Percentiles rank a stretch among this genome's conserved stretches.
These are phyloP conservation scores for Xenopus laevis DNA, from an alignment of 2,113 vertebrate genomes.

Conservation along the genomic window DNA sequence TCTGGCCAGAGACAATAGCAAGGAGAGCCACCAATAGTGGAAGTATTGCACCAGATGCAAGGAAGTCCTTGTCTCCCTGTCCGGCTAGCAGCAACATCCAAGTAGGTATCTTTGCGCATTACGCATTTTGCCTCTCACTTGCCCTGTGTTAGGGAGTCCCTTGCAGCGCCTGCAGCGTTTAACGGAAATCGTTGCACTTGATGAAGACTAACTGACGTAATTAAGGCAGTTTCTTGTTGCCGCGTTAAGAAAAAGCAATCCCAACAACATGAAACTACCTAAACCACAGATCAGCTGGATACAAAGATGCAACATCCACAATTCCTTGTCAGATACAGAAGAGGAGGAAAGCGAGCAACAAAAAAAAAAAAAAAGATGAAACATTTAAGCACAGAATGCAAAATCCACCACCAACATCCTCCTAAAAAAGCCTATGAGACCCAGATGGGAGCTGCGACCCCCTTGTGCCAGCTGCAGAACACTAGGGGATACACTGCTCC, in stretches of 20 bases:
- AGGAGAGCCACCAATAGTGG: slow-evolving; percentile 32
- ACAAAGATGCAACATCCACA: slow-evolving; percentile 69
- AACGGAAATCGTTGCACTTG: slow-evolving; percentile 89
- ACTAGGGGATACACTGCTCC: not conserved
- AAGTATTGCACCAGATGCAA: not conserved
- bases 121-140: slow-evolving; percentile 39
- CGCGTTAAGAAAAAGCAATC: slow-evolving; percentile 89
- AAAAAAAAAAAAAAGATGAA: slow-evolving; percentile 6
- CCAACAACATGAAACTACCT: slow-evolving; percentile 99
- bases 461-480: slow-evolving; percentile 15
- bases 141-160: slow-evolving; percentile 57
- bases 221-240: slow-evolving; percentile 99
- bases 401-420: not conserved
- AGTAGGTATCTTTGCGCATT: no score
- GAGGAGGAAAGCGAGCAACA: slow-evolving; percentile 59
- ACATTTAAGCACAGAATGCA: slow-evolving; percentile 8
- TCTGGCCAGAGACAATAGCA: slow-evolving; percentile 60
- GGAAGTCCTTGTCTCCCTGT: not conserved
- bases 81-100: not conserved
- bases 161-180: slow-evolving; percentile 50
- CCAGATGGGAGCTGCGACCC: slow-evolving; percentile 49
- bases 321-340: slow-evolving; percentile 65
- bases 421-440: not conserved
- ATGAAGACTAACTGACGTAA: slow-evolving; percentile 99
- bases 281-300: slow-evolving; percentile 97